A percentile compares a stretch with the other conserved stretches of the same genome.
These are phyloP conservation scores for Pocota personata DNA, from an alignment of 2,888 invertebrate genomes.

Conservation along the genomic window DNA sequence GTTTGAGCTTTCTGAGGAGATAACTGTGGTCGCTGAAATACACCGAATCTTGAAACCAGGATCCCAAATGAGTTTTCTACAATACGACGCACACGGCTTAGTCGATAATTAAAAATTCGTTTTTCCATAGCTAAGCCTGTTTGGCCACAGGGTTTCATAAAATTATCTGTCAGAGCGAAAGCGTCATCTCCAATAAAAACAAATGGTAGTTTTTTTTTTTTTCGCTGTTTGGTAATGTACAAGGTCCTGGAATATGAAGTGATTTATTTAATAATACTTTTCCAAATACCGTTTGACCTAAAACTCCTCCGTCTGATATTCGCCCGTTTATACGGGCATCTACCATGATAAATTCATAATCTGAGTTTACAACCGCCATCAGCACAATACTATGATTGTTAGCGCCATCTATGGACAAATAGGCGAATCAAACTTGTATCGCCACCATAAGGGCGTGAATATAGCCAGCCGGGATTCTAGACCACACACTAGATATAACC, in stretches of 20 bases:
- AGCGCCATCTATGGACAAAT: no score
- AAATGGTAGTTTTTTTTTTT: slow-evolving; percentile 6
- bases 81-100: neutral
- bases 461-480: no score
- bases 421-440: no score
- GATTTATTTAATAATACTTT: slow-evolving; percentile 14
- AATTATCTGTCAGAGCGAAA: neutral
- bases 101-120: slow-evolving; percentile 3
- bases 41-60: neutral
- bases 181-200: slow-evolving; percentile 19
- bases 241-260: neutral
- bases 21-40: neutral
- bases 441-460: no score
- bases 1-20: neutral
- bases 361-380: slow-evolving; percentile 43
- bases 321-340: slow-evolving; percentile 42
- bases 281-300: slow-evolving; percentile 30
- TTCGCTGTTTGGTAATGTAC: neutral
- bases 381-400: slow-evolving; percentile 41
- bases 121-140: neutral
- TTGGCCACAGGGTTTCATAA: no score
- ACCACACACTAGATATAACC: no score
- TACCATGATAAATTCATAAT: slow-evolving; percentile 38
- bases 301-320: slow-evolving; percentile 49
- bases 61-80: slow-evolving; percentile 16